phyloP scores from a whole-genome alignment of 2,113 vertebrate species.

The Vidua macroura region DNA sequence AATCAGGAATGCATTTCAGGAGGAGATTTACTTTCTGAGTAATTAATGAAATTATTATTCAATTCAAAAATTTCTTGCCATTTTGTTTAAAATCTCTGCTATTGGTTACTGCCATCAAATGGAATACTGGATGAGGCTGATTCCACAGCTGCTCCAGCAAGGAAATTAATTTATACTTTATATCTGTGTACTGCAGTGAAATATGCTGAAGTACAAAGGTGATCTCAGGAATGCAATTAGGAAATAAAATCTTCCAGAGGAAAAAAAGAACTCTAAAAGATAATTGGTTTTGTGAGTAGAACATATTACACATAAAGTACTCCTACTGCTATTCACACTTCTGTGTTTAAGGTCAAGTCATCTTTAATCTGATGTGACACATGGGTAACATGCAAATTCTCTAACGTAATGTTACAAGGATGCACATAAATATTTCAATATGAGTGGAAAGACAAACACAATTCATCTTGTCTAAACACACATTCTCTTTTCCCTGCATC shows the following conservation, averaged over 20 bases:
- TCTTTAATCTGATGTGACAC: not conserved
- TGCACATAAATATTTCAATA: slow-evolving; percentile 53
- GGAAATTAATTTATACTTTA: not conserved
- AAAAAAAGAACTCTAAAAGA: not conserved
- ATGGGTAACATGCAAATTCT: slow-evolving; percentile 36
- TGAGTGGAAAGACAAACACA: slow-evolving; percentile 48
- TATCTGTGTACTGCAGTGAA: not conserved
- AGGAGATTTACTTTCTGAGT: not conserved
- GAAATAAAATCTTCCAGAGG: not conserved
- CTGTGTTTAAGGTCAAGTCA: slow-evolving; percentile 34
- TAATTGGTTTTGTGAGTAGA: not conserved
- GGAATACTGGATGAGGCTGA: not conserved
- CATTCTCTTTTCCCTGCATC: slow-evolving; percentile 26
- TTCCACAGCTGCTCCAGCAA: not conserved
- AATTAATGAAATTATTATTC: not conserved
- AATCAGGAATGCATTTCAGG: not conserved
- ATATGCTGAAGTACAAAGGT: not conserved
- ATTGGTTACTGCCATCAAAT: not conserved
- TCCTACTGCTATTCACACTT: not conserved
- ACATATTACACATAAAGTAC: not conserved
- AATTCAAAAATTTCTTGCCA: not conserved
- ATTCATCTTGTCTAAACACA: slow-evolving; percentile 56
- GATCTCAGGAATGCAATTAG: not conserved
- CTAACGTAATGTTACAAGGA: slow-evolving; percentile 27
- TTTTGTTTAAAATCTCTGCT: not conserved